Evolutionary conservation across 2,113 vertebrate genomes (phyloP).

Genomic region (Platichthys flesus): DNA sequence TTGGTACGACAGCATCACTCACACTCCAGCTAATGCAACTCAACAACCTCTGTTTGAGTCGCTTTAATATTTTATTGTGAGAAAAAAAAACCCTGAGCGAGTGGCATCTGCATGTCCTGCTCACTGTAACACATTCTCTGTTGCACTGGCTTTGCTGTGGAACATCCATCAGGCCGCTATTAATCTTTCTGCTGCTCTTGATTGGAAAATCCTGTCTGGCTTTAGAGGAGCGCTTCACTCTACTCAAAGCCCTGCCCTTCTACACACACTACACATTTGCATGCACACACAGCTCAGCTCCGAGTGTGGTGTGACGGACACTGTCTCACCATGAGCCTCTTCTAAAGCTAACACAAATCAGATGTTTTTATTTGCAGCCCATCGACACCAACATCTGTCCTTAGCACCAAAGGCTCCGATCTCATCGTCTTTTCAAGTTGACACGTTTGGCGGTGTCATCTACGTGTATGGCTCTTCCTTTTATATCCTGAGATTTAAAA

Average conservation of each 20-base stretch:
- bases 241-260: not conserved
- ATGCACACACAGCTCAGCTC: slow-evolving; percentile 23
- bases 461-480: no score
- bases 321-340: slow-evolving; percentile 1
- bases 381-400: no score
- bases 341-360: not conserved
- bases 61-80: slow-evolving; percentile 69
- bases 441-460: no score
- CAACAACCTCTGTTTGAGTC: slow-evolving; percentile 32
- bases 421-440: no score
- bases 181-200: slow-evolving; percentile 76
- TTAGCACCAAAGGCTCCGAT: no score
- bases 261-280: slow-evolving; percentile 6
- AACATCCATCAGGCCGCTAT: slow-evolving; percentile 38
- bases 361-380: no score
- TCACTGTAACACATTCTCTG: slow-evolving; percentile 22
- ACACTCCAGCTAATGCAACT: slow-evolving; percentile 22
- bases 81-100: slow-evolving; percentile 19
- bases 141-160: slow-evolving; percentile 20
- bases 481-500: no score
- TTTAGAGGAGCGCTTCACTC: slow-evolving; percentile 58
- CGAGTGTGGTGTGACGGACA: slow-evolving; percentile 21
- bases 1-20: slow-evolving; percentile 8
- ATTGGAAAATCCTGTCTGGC: slow-evolving; percentile 77
- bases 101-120: slow-evolving; percentile 7